Evolutionary conservation across 2,113 vertebrate genomes (phyloP).

Genomic region (Trogon surrucura): DNA sequence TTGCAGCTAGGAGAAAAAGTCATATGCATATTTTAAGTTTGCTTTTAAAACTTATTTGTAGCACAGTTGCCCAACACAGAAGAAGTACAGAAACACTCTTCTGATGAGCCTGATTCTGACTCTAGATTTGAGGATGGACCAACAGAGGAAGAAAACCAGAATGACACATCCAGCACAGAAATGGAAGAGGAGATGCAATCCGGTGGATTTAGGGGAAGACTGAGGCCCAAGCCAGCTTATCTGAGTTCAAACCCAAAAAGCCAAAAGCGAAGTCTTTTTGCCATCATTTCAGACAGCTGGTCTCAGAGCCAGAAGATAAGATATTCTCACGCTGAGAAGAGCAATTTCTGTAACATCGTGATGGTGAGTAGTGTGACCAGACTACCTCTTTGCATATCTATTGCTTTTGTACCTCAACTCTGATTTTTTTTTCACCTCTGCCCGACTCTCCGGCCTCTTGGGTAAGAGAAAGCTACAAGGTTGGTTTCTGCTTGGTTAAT

Average conservation of each 20-base stretch:
- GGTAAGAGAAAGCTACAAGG: neutral
- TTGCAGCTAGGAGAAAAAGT: neutral
- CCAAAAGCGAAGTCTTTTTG: neutral
- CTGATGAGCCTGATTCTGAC: conserved; percentile 6
- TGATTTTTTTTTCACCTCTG: neutral
- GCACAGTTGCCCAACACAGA: neutral
- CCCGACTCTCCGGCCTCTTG: neutral
- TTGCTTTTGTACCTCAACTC: neutral
- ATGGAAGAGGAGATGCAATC: neutral
- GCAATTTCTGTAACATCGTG: neutral
- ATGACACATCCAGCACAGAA: neutral
- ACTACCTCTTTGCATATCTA: neutral
- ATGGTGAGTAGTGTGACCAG: conserved; percentile 13
- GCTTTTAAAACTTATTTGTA: neutral
- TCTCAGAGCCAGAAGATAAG: neutral
- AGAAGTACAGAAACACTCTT: neutral
- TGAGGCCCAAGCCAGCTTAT: neutral
- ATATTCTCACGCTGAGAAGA: neutral
- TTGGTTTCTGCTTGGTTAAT: conserved; percentile 26
- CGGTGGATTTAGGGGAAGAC: neutral
- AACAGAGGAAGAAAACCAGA: neutral
- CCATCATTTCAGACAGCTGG: neutral
- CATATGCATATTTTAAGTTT: accelerated
- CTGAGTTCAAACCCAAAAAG: neutral
- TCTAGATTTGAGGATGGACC: neutral